Conservation (phyloP, 2,888 invertebrate genomes). For the Mactromeris polynyma region DNA sequence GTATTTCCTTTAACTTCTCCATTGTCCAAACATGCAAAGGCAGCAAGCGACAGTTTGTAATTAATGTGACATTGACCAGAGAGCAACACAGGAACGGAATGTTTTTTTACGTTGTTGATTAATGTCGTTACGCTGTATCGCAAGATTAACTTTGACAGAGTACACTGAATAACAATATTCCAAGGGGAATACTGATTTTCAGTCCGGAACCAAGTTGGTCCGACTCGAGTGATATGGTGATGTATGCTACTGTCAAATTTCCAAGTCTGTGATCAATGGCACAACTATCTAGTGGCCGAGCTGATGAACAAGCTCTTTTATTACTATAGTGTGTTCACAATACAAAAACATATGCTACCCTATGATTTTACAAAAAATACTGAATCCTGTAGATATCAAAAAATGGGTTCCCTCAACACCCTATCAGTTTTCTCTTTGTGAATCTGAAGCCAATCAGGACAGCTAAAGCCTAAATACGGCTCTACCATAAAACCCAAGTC, state of each 20-base stretch:
- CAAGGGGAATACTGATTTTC: not conserved
- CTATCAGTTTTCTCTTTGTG: too few species aligned
- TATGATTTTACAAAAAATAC: too few species aligned
- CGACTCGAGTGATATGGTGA: not conserved
- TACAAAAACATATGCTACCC: too few species aligned
- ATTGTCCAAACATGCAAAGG: not conserved
- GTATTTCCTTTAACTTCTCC: not conserved
- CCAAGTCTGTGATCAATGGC: not conserved
- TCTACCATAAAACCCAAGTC: too few species aligned
- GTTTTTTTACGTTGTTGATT: not conserved
- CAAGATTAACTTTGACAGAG: not conserved
- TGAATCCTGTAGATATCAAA: too few species aligned
- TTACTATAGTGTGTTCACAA: too few species aligned
- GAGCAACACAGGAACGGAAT: not conserved
- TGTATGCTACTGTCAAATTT: not conserved
- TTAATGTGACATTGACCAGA: slow-evolving; percentile 2
- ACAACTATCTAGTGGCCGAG: not conserved
- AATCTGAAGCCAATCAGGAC: too few species aligned
- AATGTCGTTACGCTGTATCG: not conserved
- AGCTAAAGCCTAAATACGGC: too few species aligned
- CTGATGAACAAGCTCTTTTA: too few species aligned
- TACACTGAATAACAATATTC: not conserved
- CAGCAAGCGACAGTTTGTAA: not conserved
- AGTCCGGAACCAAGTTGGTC: not conserved
- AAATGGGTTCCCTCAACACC: too few species aligned